Evolutionary conservation across 2,888 invertebrate species (phyloP).

Genomic region (Cepaea hortensis): DNA sequence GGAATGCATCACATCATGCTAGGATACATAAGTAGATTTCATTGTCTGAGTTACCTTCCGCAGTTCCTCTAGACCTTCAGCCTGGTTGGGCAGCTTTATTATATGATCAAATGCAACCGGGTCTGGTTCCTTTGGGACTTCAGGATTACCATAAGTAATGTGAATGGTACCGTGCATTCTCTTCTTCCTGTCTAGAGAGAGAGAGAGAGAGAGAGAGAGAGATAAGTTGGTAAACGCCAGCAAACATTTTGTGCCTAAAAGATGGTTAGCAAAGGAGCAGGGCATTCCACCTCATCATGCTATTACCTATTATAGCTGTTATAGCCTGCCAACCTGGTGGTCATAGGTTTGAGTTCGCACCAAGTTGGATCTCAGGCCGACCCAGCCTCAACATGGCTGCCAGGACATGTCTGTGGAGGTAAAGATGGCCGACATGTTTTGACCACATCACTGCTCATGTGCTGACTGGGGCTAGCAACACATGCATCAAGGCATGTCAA

Average conservation of each 20-base stretch:
- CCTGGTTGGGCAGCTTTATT: not conserved
- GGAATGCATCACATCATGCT: not conserved
- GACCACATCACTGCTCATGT: no score
- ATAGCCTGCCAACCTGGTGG: no score
- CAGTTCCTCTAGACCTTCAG: not conserved
- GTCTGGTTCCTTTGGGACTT: slow-evolving; percentile 15
- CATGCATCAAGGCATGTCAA: no score
- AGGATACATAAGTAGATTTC: not conserved
- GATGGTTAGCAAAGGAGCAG: no score
- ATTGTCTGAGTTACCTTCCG: not conserved
- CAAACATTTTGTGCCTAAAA: not conserved
- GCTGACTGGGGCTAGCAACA: no score
- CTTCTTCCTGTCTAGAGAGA: slow-evolving; percentile 32
- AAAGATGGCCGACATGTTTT: no score
- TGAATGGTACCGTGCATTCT: slow-evolving; percentile 26
- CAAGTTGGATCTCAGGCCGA: no score
- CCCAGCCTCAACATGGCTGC: no score
- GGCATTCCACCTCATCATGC: no score
- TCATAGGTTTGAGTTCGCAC: no score
- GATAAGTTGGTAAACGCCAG: not conserved
- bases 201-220: not conserved
- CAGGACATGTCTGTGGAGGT: no score
- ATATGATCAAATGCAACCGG: not conserved
- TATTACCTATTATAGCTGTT: no score
- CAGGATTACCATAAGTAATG: slow-evolving; percentile 12